These are phyloP conservation scores for Streblospio benedicti DNA, from an alignment of 1,140 invertebrate genomes.

Conservation along the genomic window DNA sequence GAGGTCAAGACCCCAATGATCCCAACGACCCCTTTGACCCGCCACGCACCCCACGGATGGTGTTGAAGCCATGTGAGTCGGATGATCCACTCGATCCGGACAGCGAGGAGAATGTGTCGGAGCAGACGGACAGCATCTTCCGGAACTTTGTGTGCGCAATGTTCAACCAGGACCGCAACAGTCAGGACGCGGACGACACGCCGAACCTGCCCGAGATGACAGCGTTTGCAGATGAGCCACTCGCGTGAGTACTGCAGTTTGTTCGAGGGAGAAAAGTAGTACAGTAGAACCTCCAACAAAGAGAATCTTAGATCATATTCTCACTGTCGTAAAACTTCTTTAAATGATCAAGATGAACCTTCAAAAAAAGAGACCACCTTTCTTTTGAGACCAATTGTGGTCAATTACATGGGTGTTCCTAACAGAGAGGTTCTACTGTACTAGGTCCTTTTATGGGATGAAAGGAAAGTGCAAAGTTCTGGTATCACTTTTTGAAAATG, in stretches of 20 bases:
- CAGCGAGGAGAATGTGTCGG: constrained; percentile 15
- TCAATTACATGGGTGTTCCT: too few relatives aligned
- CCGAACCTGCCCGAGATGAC: constrained; percentile 14
- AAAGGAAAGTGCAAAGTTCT: too few relatives aligned
- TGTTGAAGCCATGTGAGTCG: constrained; percentile 9
- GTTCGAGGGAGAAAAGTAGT: too few relatives aligned
- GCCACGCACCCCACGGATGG: constrained; percentile 10
- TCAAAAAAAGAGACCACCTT: too few relatives aligned
- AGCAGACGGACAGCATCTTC: constrained; percentile 15
- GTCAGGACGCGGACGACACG: constrained; percentile 12
- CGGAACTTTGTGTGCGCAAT: constrained; percentile 16
- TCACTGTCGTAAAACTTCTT: too few relatives aligned
- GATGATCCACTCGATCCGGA: constrained; percentile 11
- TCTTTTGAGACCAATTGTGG: too few relatives aligned
- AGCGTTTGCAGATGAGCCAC: constrained; percentile 12
- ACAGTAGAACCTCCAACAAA: too few relatives aligned
- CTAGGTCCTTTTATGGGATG: too few relatives aligned
- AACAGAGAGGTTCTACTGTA: too few relatives aligned
- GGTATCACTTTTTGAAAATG: too few relatives aligned
- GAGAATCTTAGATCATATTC: too few relatives aligned
- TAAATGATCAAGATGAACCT: too few relatives aligned
- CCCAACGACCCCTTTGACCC: constrained; percentile 12
- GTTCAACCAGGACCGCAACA: constrained; percentile 6
- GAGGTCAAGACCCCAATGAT: constrained; percentile 12
- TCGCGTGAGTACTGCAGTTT: constrained; percentile 4